Conservation (phyloP, 2,888 invertebrate species). For the Endomychus coccineus region DNA sequence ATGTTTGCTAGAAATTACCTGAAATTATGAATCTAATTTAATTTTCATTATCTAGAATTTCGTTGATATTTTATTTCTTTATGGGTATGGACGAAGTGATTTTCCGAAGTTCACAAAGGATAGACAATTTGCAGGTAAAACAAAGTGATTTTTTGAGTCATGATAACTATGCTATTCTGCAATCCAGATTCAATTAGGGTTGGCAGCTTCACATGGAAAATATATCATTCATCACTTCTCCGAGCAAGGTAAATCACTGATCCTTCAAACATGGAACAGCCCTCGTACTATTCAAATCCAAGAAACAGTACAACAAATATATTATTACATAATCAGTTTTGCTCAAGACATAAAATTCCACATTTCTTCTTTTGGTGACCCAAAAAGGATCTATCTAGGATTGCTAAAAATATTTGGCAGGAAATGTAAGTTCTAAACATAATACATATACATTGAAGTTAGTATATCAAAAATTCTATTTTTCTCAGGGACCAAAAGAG, state of each 20-base stretch:
- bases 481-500: constrained; percentile 44
- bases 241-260: constrained; percentile 26
- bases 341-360: constrained; percentile 26
- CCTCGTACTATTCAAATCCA: constrained; percentile 27
- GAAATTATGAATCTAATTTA: too few species aligned
- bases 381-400: constrained; percentile 29
- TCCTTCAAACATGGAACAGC: constrained; percentile 30
- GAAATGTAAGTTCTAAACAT: constrained; percentile 29
- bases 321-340: constrained; percentile 24
- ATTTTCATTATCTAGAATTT: too few species aligned
- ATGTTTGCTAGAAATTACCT: too few species aligned
- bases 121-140: constrained; percentile 38
- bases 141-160: neutral
- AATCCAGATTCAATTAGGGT: constrained; percentile 34
- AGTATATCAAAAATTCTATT: constrained; percentile 7
- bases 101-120: constrained; percentile 36
- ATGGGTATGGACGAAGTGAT: constrained; percentile 39
- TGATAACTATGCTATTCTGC: neutral
- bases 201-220: constrained; percentile 34
- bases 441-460: neutral
- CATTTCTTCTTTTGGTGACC: constrained; percentile 26
- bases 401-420: constrained; percentile 29
- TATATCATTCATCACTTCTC: constrained; percentile 31
- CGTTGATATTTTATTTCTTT: too few species aligned
- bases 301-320: constrained; percentile 25